Percentiles rank a stretch among this genome's conserved stretches.
These are phyloP conservation scores for Temnothorax nylanderi DNA, from an alignment of 1,140 invertebrate species.

Conservation along the genomic window DNA sequence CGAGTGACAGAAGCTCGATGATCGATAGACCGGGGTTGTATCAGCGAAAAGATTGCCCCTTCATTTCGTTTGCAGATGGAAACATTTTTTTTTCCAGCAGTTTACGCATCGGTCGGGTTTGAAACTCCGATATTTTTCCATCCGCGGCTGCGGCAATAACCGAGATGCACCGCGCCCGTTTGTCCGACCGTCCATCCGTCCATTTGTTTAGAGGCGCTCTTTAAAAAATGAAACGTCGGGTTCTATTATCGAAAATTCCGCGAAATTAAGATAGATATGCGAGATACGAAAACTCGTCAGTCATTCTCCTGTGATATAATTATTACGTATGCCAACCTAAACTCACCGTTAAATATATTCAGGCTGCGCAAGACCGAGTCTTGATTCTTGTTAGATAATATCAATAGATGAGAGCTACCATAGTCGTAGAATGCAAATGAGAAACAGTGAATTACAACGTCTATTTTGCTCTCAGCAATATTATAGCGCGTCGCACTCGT, in stretches of 20 bases:
- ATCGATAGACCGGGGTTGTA: conserved; percentile 67
- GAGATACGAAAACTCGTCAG: background rate
- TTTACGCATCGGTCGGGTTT: conserved; percentile 29
- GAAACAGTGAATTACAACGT: conserved; percentile 17
- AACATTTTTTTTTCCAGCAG: conserved; percentile 62
- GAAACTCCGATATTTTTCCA: conserved; percentile 43
- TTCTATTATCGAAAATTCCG: conserved; percentile 6
- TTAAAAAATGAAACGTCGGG: conserved; percentile 24
- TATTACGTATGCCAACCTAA: background rate
- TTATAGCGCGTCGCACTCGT: background rate
- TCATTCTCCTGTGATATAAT: background rate
- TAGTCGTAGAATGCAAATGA: background rate
- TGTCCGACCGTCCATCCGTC: background rate
- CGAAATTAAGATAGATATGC: conserved; percentile 13
- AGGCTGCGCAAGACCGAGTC: background rate
- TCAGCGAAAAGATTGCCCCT: conserved; percentile 46
- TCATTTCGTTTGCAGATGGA: conserved; percentile 47
- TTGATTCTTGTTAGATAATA: background rate
- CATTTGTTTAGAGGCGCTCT: background rate
- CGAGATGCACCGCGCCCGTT: background rate
- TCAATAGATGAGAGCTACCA: background rate
- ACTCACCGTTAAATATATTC: conserved; percentile 15
- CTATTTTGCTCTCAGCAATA: background rate
- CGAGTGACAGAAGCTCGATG: conserved; percentile 58
- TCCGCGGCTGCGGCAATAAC: conserved; percentile 27